Base-by-base conservation (phyloP, 2,888 invertebrate genomes). In the Cylindroiulus punctatus region DNA sequence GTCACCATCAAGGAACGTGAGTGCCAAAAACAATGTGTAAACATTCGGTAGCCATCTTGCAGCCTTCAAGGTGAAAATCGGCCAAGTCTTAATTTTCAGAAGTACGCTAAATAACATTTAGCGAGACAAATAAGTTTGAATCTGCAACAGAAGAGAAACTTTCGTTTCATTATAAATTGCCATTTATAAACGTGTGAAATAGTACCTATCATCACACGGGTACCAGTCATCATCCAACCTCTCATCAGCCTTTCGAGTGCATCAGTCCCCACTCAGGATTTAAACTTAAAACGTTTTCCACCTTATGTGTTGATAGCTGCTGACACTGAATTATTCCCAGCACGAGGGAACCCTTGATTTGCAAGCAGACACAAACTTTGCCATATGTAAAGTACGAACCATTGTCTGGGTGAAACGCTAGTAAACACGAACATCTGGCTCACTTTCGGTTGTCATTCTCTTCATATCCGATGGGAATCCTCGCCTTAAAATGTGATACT, bases 351-450 rank as follows among this genome's bases (percentile, higher is more conserved):
- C 30, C 76, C 76, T 76, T 76, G 76, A 17, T 14, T 32, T 30
- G 12, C 30, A 30, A 14, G 30, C 76, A 17, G 76, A 30, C 14
- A 17, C 30, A 4, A 10, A 26, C 52, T 10, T 17, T 76, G 17
- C 76, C 76, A 76, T 30, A 76, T 76, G 76, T 30, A 76, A 32
- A 30, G 3, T 76, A 30, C 17, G 14, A 17, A 76, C 76, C 4
- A 30, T 30, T 76, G 76, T 30, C 5, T 30, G 0, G 30, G 26
- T 32, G 65, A 76, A 76, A 17, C 30, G 17, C 17, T 76, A 32
- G 76, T 76, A 26, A 76, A 76, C 76, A 30, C 76, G 30, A 14
- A 76, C 76, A 76, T 30, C 76, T 76, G 76, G 30, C 30, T 30
- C 30, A 14, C 17, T 30, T 1, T 76, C 4, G 30, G 76, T 14